A percentile compares a stretch with the other conserved stretches of the same genome.
These are phyloP conservation scores for Limnodromus scolopaceus DNA, from an alignment of 2,797 vertebrate genomes.

Conservation along the genomic window DNA sequence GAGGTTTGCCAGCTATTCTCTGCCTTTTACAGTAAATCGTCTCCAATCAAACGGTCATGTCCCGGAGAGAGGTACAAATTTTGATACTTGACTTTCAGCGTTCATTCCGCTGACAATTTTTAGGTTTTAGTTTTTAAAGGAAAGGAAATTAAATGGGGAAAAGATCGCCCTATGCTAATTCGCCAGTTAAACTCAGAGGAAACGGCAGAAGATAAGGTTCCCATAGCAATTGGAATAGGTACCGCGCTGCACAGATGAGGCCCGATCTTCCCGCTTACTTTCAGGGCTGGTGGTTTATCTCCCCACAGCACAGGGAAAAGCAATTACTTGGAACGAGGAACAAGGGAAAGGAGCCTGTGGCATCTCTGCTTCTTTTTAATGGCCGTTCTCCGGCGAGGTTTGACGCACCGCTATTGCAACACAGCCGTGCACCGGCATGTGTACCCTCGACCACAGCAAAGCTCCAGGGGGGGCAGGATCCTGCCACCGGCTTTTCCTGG, in stretches of 20 bases:
- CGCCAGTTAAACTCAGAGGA: background rate
- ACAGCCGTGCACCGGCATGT: rapidly evolving
- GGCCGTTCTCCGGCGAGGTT: background rate
- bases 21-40: background rate
- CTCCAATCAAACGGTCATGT: background rate
- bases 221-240: conserved; percentile 57
- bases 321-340: conserved; percentile 48
- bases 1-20: background rate
- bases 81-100: background rate
- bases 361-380: conserved; percentile 3
- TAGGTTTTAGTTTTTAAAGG: background rate
- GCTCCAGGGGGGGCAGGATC: rapidly evolving
- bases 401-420: background rate
- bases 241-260: background rate
- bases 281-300: conserved; percentile 29
- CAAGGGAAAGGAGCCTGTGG: conserved; percentile 10
- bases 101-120: background rate
- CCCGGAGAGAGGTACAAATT: background rate
- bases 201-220: conserved; percentile 61
- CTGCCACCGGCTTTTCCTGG: background rate
- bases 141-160: conserved; percentile 13
- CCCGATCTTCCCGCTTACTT: background rate
- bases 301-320: conserved; percentile 17
- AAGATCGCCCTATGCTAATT: conserved; percentile 42
- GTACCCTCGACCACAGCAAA: background rate